Base-by-base conservation (phyloP, 2,113 vertebrate genomes). In the Indri indri region DNA sequence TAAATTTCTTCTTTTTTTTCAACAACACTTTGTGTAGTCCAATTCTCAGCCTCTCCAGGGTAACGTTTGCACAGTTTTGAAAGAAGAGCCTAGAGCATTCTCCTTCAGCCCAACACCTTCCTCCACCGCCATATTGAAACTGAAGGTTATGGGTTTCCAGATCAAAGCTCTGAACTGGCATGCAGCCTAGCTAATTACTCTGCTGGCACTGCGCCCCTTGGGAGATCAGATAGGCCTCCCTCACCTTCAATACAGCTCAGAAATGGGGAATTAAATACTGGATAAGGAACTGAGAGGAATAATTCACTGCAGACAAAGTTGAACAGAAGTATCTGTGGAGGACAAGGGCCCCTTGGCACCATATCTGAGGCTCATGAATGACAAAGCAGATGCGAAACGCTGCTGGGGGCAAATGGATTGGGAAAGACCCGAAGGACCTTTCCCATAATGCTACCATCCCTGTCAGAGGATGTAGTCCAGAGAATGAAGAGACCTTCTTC, bases 181-280 rank as follows among this genome's bases (percentile, higher is more conserved):
- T 27, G 40, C 66, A 91, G 96, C 97, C 97, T 93, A 90, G 73
- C 94, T 98, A 97, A 98, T 97, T 98, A 97, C 80, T 95, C 83
- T 71, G 45, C 76, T 97, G 97, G 97, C 95, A 73, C 27, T 1
- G 45, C 81, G 95, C 83, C 96, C 70, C 96, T 89, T 87, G 97
- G 96, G 95, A 97, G 96, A 96, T 93, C 95, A 97, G 94, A 97
- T 97, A 95, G 87, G 95, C 80, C 95, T 98, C 87, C 76, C 59
- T 97, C 87, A 97, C 93, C 97, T 96, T 97, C 87, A 95, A 57
- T 95, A 71, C 63, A 81, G 74, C 92, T 97, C 95, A 97, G 96
- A 96, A 96, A 95, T 47, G 13, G 90, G 57, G 87, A 96, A 96
- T 97, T 97, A 97, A 96, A 97, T 77, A 80, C 80, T 98, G 92